phyloP scores from a whole-genome alignment of 2,888 invertebrate genomes.

The Metalampra italica region DNA sequence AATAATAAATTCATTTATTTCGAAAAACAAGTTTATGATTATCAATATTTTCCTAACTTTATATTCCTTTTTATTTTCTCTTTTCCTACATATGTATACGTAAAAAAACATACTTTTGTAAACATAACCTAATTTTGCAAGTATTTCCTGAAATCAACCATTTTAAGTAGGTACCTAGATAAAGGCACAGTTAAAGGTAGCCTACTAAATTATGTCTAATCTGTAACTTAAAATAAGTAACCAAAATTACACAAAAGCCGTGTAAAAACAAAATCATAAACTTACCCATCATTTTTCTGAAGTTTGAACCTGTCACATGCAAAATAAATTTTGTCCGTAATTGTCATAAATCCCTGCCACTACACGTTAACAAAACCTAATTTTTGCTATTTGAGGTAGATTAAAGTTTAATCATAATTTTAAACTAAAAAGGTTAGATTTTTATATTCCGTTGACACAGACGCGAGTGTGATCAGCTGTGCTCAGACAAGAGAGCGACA shows the following conservation, averaged over 20 bases:
- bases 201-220: too few relatives aligned
- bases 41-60: too few relatives aligned
- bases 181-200: too few relatives aligned
- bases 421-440: conserved; percentile 15
- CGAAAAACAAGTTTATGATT: too few relatives aligned
- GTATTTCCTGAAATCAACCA: background rate
- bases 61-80: too few relatives aligned
- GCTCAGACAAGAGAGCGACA: conserved; percentile 29
- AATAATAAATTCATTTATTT: too few relatives aligned
- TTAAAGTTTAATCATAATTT: conserved; percentile 5
- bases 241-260: background rate
- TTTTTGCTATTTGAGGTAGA: conserved; percentile 30
- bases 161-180: too few relatives aligned
- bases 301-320: conserved; percentile 28
- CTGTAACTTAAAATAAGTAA: too few relatives aligned
- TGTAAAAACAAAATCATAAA: conserved; percentile 10
- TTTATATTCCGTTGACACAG: conserved; percentile 28
- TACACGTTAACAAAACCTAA: conserved; percentile 35
- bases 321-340: conserved; percentile 17
- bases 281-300: conserved; percentile 50
- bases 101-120: background rate
- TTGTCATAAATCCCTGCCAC: conserved; percentile 26
- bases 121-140: background rate
- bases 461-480: conserved; percentile 62
- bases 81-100: too few relatives aligned